Evolutionary conservation across 1,140 invertebrate genomes (phyloP).

Genomic region (Ptiloglossa arizonensis): DNA sequence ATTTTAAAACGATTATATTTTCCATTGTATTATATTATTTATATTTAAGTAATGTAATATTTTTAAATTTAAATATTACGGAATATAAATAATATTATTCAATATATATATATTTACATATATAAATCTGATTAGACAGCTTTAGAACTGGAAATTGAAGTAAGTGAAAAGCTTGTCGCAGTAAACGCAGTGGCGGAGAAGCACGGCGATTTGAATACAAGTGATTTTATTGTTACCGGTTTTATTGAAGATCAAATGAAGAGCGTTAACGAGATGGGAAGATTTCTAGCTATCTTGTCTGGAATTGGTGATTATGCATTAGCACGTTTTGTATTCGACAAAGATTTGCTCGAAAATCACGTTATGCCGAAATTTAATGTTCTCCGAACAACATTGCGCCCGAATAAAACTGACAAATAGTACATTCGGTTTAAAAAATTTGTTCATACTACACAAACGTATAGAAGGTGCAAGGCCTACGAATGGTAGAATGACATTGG

Average conservation of each 20-base stretch:
- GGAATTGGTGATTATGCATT: slow-evolving; percentile 72
- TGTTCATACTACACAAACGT: not conserved
- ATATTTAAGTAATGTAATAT: not conserved
- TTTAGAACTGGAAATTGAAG: slow-evolving; percentile 68
- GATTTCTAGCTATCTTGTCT: slow-evolving; percentile 70
- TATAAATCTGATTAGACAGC: slow-evolving; percentile 59
- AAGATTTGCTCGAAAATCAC: slow-evolving; percentile 68
- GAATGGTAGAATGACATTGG: too few species aligned
- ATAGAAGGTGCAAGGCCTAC: not conserved
- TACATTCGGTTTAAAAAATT: not conserved
- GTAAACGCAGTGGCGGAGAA: slow-evolving; percentile 66
- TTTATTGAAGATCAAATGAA: slow-evolving; percentile 75
- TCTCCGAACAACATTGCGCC: slow-evolving; percentile 40
- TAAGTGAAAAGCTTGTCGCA: slow-evolving; percentile 67
- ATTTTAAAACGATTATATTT: too few species aligned
- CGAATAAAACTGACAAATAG: not conserved
- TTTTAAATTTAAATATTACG: not conserved
- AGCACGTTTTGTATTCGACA: slow-evolving; percentile 74
- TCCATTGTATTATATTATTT: not conserved
- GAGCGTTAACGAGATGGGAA: slow-evolving; percentile 73
- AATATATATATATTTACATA: not conserved
- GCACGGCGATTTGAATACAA: slow-evolving; percentile 69
- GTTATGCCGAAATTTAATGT: slow-evolving; percentile 64
- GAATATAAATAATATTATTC: slow-evolving; percentile 8
- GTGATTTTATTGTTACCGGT: slow-evolving; percentile 73